Base-by-base conservation (phyloP, 1,140 invertebrate genomes). In the Drosophila mauritiana region DNA sequence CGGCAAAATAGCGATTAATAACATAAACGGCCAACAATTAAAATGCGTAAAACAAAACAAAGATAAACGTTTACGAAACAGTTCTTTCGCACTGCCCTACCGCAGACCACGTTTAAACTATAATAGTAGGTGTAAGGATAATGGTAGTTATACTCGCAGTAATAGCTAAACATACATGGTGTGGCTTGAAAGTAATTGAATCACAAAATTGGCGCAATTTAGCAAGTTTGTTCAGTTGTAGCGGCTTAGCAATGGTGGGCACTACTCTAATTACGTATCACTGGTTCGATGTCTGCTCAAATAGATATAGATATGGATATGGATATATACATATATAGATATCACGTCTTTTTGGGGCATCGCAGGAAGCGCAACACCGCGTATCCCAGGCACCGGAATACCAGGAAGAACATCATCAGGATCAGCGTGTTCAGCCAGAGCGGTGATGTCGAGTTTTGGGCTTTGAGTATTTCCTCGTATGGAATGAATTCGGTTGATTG, bases 361-460 rank as follows among this genome's bases (percentile, higher is more conserved):
- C 96, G 94, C 82, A 96, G 93, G 90, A 95, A 96, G 68, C 96
- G 94, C 69, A 97, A 92, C 46, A 97, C 96, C 55, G 96, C 92
- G 89, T 97, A 97, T 51, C 96, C 96, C 43, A 96, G 93, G 27
- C 95, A 92, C 72, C 96, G 94, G 92, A 97, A 97, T 51, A 96
- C 93, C 59, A 96, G 81, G 49, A 97, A 93, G 92, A 96, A 97
- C 59, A 94, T 93, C 55, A 97, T 78, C 46, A 97, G 93, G n/a
- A 96, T 95, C 2, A 95, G 86, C 8, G 96, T 96, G 92, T 97
- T 97, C 52, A 95, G 94, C 96, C 96, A 97, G 3, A 97, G 91
- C 5, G 96, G 95, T 64, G 93, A 93, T 83, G 93, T 93, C 20
- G 94, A 93, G 58, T 94, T 94, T 81, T 95, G 95, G 42, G 94